Conservation (phyloP, 2,797 vertebrate species). For the Myotis planiceps region DNA sequence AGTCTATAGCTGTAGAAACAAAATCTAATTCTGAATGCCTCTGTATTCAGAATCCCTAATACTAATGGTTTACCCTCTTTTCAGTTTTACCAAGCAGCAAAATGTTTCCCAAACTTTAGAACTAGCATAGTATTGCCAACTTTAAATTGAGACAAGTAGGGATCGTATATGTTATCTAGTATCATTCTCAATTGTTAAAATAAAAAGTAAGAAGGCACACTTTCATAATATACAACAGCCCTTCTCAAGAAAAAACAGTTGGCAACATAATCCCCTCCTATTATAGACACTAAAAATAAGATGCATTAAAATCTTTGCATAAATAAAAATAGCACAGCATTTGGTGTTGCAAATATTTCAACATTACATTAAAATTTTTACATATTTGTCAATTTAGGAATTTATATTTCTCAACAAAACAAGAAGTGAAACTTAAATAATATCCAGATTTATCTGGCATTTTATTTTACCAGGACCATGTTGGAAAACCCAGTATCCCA, state of each 20-base stretch:
- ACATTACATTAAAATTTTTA: neutral
- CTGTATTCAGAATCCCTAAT: neutral
- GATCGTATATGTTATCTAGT: neutral
- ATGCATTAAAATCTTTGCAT: neutral
- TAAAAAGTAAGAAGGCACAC: neutral
- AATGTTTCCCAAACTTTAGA: neutral
- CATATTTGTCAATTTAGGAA: neutral
- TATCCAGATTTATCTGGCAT: neutral
- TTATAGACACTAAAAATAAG: neutral
- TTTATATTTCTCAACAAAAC: constrained; percentile 4
- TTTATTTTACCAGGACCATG: neutral
- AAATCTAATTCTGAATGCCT: neutral
- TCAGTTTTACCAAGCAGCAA: neutral
- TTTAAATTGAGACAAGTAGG: neutral
- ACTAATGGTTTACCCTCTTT: neutral
- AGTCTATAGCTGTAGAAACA: neutral
- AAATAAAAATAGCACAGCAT: neutral
- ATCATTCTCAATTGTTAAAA: neutral
- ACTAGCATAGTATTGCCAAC: neutral
- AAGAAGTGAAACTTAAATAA: neutral
- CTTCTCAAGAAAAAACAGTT: neutral
- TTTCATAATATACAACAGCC: neutral
- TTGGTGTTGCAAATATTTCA: constrained; percentile 36
- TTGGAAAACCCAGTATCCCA: neutral
- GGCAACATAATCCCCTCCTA: neutral